Conservation (phyloP, 2,113 vertebrate genomes). For the Platysternon megacephalum region DNA sequence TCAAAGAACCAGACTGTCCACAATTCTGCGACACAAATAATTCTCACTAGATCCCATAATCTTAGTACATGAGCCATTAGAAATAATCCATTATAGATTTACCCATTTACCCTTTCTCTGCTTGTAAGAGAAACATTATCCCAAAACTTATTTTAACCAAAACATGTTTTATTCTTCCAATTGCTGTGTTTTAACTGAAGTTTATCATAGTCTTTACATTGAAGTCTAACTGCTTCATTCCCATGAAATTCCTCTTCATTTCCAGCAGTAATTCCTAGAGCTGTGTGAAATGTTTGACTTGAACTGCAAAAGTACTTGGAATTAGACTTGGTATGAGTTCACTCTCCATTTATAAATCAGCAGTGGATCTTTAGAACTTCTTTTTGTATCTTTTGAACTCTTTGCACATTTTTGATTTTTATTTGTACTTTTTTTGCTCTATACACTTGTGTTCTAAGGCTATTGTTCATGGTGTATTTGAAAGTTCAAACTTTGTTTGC, state of each 20-base stretch:
- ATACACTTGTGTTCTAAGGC: background rate
- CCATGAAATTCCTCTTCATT: background rate
- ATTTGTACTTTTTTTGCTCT: constrained; percentile 5
- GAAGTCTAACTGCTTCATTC: constrained; percentile 40
- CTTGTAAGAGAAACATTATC: background rate
- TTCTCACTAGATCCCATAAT: background rate
- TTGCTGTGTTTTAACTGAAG: constrained; percentile 15
- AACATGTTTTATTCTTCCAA: background rate
- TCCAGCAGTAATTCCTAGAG: background rate
- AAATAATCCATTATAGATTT: background rate
- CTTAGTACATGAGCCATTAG: background rate
- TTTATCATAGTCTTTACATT: constrained; percentile 36
- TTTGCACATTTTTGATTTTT: background rate
- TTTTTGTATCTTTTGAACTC: constrained; percentile 6
- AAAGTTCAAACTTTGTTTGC: background rate
- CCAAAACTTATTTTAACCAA: background rate
- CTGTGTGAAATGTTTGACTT: constrained; percentile 50
- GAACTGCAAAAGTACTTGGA: constrained; percentile 53
- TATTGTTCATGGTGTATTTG: background rate
- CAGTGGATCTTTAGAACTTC: background rate
- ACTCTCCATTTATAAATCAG: constrained; percentile 41
- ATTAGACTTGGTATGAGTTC: constrained; percentile 51
- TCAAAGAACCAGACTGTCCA: background rate
- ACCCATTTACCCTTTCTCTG: background rate
- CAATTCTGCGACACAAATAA: background rate